phyloP scores from a whole-genome alignment of 2,888 invertebrate genomes.

The Galeopsomyia nigrocyanea region DNA sequence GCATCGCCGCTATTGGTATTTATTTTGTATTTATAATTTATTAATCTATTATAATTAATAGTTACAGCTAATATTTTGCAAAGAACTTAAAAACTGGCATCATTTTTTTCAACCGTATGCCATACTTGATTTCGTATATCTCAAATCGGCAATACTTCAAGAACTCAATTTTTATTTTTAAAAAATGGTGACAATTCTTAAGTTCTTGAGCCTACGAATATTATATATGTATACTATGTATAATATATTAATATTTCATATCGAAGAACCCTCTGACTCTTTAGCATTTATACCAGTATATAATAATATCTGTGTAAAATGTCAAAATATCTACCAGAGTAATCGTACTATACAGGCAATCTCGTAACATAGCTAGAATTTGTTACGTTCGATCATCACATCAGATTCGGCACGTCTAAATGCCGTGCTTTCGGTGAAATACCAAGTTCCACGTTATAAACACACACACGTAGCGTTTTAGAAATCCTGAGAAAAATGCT shows the following conservation, averaged over 20 bases:
- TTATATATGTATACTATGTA: conserved; percentile 49
- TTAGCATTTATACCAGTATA: conserved; percentile 44
- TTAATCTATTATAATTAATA: conserved; percentile 56
- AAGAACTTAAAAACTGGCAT: conserved; percentile 56
- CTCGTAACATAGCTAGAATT: conserved; percentile 51
- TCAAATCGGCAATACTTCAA: neutral
- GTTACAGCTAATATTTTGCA: conserved; percentile 56
- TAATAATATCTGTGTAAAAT: conserved; percentile 48
- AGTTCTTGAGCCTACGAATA: conserved; percentile 46
- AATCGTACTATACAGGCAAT: conserved; percentile 55
- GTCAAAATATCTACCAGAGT: conserved; percentile 54
- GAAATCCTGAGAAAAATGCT: conserved; percentile 45
- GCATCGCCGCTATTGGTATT: conserved; percentile 63
- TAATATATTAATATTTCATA: conserved; percentile 56
- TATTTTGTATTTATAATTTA: conserved; percentile 58
- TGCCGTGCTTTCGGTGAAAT: conserved; percentile 15
- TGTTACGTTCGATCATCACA: conserved; percentile 44
- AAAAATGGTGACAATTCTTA: conserved; percentile 35
- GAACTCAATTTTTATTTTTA: conserved; percentile 9
- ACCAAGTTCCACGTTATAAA: conserved; percentile 34
- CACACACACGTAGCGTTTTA: conserved; percentile 39
- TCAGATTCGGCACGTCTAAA: conserved; percentile 36
- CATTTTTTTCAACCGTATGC: conserved; percentile 46
- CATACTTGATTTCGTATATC: conserved; percentile 8
- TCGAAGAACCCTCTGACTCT: conserved; percentile 53